Base-by-base conservation (phyloP, 2,888 invertebrate species). In the Rhagonycha lutea region DNA sequence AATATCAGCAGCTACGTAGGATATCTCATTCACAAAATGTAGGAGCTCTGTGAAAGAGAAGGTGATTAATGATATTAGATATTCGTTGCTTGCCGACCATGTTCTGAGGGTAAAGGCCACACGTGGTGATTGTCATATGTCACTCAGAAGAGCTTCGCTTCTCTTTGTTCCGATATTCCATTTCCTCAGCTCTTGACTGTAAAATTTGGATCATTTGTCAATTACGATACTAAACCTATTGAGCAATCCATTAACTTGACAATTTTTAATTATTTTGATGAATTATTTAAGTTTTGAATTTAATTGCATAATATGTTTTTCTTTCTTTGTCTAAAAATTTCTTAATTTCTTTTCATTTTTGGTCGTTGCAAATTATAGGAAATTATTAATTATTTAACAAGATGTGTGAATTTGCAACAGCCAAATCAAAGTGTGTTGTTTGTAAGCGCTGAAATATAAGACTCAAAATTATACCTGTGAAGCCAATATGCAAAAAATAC, bases 41-140 rank as follows among this genome's bases (percentile, higher is more conserved):
- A 70, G 68, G 70, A 73, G 69, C 65, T 71, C 47, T 62, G 70
- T 47, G 76, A 68, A 73, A 70, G 72, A 73, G 72, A 72, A 75
- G 72, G 78, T 78, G 76, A 78, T 78, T 78, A 74, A 78, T 76
- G 75, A 72, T 73, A 68, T 78, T 68, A 63, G 68, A 75, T 75
- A 70, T 70, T 73, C 72, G 32, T 72, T 69, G 69, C 69, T 71
- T 62, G 68, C 23, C 73, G 75, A 75, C 75, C 78, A 75, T 78
- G 72, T 73, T 78, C 73, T 70, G 75, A 73, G 62, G 70, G 78
- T 73, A 69, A 72, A 68, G 72, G 72, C 69, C 77, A 77, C 69
- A 72, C 72, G 71, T 74, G 77, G 68, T 75, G 78, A 75, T 73
- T 78, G 78, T 75, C 78, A 73, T 69, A 75, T 78, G 75, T 68